Evolutionary conservation across 2,113 vertebrate genomes (phyloP).

Genomic region (Gymnobelideus leadbeateri): DNA sequence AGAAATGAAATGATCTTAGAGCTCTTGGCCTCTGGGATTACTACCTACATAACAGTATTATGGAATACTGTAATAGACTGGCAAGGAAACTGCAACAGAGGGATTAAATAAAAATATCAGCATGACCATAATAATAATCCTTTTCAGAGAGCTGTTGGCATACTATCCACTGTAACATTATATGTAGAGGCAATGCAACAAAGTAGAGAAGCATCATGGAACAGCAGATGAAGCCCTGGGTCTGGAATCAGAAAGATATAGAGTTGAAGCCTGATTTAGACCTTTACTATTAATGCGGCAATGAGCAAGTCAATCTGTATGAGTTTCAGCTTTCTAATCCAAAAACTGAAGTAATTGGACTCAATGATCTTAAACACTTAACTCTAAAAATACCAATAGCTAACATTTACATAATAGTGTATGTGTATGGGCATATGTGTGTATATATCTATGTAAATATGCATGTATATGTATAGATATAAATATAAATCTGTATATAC

Average conservation of each 20-base stretch:
- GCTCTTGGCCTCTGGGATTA: background rate
- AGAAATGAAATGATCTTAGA: background rate
- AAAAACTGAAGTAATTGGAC: background rate
- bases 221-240: background rate
- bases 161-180: background rate
- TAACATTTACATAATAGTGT: background rate
- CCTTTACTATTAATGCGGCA: background rate
- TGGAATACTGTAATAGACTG: background rate
- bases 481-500: too few relatives aligned
- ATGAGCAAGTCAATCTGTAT: background rate
- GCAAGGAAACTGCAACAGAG: background rate
- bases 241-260: background rate
- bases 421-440: background rate
- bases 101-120: background rate
- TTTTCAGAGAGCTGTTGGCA: background rate
- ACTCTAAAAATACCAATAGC: background rate
- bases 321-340: background rate
- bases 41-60: background rate
- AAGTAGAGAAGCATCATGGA: background rate
- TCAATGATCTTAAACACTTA: background rate
- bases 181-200: background rate
- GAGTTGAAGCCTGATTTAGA: background rate
- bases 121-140: background rate
- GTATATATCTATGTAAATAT: background rate
- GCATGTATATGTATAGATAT: too few relatives aligned